A percentile compares a stretch with the other conserved stretches of the same genome.
Evolutionary conservation across 2,797 vertebrate genomes (phyloP).

Genomic region (Xenentodon cancila): DNA sequence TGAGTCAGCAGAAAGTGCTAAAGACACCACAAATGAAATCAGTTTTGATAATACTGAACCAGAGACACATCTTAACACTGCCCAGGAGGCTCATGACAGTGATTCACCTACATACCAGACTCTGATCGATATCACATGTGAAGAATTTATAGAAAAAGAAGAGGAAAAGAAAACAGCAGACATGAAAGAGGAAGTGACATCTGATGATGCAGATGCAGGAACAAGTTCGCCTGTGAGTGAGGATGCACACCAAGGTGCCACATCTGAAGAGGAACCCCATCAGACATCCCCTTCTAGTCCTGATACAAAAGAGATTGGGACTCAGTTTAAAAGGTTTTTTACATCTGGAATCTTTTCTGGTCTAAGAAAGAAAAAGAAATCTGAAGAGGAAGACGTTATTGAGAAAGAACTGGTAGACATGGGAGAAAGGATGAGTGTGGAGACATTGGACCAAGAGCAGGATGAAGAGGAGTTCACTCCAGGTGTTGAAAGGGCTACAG

Average conservation of each 20-base stretch:
- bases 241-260: constrained; percentile 18
- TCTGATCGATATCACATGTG: constrained; percentile 49
- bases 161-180: constrained; percentile 50
- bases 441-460: constrained; percentile 51
- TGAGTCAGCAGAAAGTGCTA: constrained; percentile 37
- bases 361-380: constrained; percentile 88
- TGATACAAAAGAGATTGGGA: constrained; percentile 74
- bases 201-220: constrained; percentile 29
- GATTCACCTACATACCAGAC: constrained; percentile 60
- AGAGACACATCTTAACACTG: constrained; percentile 52
- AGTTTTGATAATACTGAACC: constrained; percentile 49
- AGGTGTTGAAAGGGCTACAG: constrained; percentile 49
- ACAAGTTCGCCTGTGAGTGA: constrained; percentile 59
- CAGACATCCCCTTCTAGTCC: constrained; percentile 62
- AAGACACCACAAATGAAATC: constrained; percentile 34
- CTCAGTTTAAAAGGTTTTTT: constrained; percentile 92
- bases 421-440: constrained; percentile 41
- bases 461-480: constrained; percentile 47
- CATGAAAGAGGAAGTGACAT: constrained; percentile 43
- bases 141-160: constrained; percentile 43
- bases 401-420: constrained; percentile 56
- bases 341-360: constrained; percentile 88
- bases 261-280: constrained; percentile 54
- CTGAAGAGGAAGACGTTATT: constrained; percentile 74
- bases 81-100: constrained; percentile 62